Base-by-base conservation (phyloP, 2,888 invertebrate species). In the Polia nebulosa region DNA sequence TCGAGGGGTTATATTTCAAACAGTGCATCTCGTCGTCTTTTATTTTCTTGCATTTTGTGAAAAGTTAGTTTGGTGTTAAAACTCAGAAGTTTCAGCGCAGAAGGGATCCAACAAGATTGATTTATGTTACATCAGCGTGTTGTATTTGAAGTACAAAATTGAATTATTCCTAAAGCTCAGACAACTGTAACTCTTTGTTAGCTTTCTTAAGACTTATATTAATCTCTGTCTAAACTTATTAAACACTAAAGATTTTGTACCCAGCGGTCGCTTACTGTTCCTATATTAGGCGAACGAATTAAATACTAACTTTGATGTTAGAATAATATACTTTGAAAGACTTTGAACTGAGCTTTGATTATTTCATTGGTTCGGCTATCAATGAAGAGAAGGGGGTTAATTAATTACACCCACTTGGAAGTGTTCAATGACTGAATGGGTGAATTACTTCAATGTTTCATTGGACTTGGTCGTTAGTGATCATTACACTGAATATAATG, bases 391-490 rank as follows among this genome's bases (percentile, higher is more conserved):
- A 49, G 44, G n/a, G 56, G 25, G 57, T 62, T 77, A 68, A 80
- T 78, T 80, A 75, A 78, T 80, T 63, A 80, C 27, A 59, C 29
- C 47, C 56, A 34, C 27, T 66, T 32, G 61, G 55, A 68, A 68
- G 59, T 59, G 36, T 55, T 65, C 59, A 64, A 32, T 53, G 49
- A n/a, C 47, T 68, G 36, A 77, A 74, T 70, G 25, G 56, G 22
- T 69, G 45, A 73, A 70, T 67, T 61, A 67, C 49, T 58, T 62
- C 22, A 47, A 55, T 51, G 29, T 57, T 34, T 47, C 45, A 29
- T 57, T 20, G n/a, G 66, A 69, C 52, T 76, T 79, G 41, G 45
- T n/a, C n/a, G n/a, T n/a, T n/a, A 49, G 44, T 41, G 45, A 59
- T 44, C 55, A 52, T 61, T 58, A 66, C 17, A 29, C 11, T 56